Conservation (phyloP, 2,113 vertebrate species). For the Theristicus caerulescens region DNA sequence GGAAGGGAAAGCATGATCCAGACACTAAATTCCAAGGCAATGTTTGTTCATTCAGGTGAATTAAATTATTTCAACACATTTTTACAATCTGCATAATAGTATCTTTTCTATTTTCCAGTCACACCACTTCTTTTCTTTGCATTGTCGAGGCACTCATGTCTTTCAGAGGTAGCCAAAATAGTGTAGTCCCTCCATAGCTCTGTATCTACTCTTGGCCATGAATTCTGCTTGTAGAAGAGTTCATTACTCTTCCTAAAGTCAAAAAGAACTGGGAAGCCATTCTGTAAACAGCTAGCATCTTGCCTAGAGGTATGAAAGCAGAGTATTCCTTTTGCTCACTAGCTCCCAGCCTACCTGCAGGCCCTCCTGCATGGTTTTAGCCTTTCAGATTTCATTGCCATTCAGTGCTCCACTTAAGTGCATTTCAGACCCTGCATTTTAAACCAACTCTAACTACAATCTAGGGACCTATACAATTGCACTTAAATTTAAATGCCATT, state of each 20-base stretch:
- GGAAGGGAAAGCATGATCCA: background rate
- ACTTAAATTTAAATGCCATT: conserved; percentile 13
- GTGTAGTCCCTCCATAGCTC: background rate
- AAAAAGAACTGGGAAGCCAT: background rate
- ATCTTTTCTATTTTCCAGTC: background rate
- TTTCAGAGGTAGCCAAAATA: background rate
- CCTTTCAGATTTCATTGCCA: background rate
- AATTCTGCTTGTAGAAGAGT: background rate
- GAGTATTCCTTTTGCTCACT: background rate
- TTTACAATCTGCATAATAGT: background rate
- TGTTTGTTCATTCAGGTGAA: background rate
- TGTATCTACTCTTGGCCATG: background rate
- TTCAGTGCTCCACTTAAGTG: background rate
- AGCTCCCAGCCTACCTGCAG: background rate
- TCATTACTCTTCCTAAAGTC: background rate
- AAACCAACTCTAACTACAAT: background rate
- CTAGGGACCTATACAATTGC: background rate
- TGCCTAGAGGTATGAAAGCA: background rate
- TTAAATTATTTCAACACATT: background rate
- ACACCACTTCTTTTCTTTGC: background rate
- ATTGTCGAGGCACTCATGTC: background rate
- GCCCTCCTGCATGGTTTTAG: background rate
- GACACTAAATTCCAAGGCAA: background rate
- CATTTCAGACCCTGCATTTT: background rate
- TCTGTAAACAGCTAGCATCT: background rate